Evolutionary conservation across 2,113 vertebrate species (phyloP).

Genomic region (Pyrgilauda ruficollis): DNA sequence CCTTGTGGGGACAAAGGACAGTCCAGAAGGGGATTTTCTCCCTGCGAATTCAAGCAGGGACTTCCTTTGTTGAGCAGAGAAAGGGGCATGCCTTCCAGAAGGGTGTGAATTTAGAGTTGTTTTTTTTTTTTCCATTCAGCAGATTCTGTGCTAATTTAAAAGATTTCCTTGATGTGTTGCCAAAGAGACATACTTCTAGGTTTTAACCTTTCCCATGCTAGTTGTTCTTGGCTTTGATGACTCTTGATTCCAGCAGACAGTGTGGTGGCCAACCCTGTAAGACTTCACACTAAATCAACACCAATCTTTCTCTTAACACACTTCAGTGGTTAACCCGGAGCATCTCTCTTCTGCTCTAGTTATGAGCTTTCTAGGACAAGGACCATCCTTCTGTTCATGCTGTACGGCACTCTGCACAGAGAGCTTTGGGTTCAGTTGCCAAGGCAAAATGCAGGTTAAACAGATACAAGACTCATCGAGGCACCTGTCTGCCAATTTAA

Average conservation of each 20-base stretch:
- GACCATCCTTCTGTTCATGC: not conserved
- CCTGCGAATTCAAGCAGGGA: not conserved
- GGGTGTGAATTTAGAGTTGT: not conserved
- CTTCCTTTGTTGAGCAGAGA: not conserved
- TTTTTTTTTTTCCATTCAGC: not conserved
- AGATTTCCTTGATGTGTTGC: not conserved
- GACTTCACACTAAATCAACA: not conserved
- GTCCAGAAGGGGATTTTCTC: not conserved
- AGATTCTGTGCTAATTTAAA: not conserved
- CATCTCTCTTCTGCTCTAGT: not conserved
- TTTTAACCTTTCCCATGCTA: not conserved
- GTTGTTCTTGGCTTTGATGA: not conserved
- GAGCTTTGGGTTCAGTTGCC: accelerated
- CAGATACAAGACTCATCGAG: not conserved
- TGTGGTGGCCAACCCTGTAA: not conserved
- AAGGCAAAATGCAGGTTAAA: not conserved
- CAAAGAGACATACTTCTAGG: not conserved
- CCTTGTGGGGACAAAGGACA: not conserved
- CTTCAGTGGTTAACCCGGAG: not conserved
- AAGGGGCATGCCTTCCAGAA: not conserved
- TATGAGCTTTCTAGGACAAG: not conserved
- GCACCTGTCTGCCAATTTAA: not conserved
- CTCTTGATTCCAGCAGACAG: not conserved
- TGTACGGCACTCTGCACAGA: not conserved
- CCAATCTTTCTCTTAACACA: not conserved